Evolutionary conservation across 2,888 invertebrate species (phyloP), one percentile per base, ranked within the genome.

Genomic region (Athetis lepigone): DNA sequence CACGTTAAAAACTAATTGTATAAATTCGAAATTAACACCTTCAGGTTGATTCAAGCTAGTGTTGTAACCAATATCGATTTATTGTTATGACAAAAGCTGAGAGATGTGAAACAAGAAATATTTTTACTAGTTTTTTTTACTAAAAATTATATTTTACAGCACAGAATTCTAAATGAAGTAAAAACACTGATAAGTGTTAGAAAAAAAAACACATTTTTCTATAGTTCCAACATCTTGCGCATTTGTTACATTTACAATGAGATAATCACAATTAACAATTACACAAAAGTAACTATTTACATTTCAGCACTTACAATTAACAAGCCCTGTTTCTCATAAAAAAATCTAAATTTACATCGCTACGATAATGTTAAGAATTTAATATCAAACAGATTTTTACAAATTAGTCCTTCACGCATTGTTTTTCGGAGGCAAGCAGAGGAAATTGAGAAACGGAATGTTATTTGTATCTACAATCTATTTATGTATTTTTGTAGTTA

Each of bases 21-120:
- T 33, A 93, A 93, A 93, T 93, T 94, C 92, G 92, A 93, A 94
- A 93, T 85, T 81, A 93, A 92, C 86, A 83, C 81, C 85, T 85
- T 60, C 55, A 59, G 46, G 43, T 54, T 79, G 61, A 54, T 52
- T 58, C 47, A 50, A 68, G 55, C 60, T 64, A 70, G 45, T 47
- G 47, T 42, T 64, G 42, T 46, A 57, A 52, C 47, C 37, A 27
- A 60, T 55, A 55, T 40, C 5, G 33, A 54, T 25, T 37, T 25
- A 16, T 19, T 23, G 21, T 39, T 2, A 49, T n/a, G 25, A 25
- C 29, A 43, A n/a, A n/a, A 50, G 40, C 37, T 55, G 54, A 54
- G 43, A 60, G 8, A 33, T 18, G 2, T 19, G 6, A 57, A 40
- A 29, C 11, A 25, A 21, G 2, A n/a, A 27, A 40, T 1, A 25